These are phyloP conservation scores for Acrocephalus scirpaceus DNA, from an alignment of 2,797 vertebrate genomes.

Conservation along the genomic window DNA sequence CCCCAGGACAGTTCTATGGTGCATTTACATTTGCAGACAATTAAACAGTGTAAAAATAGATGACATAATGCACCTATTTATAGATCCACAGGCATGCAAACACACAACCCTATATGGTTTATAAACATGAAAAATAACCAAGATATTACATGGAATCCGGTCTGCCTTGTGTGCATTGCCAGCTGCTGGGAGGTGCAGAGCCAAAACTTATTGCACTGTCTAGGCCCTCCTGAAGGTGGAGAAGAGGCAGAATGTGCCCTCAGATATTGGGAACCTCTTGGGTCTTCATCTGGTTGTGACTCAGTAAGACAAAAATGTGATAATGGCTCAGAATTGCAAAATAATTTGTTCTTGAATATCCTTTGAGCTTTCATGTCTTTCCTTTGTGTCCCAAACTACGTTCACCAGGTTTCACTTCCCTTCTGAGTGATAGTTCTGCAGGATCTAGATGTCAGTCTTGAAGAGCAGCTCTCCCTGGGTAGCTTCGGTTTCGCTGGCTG, in stretches of 20 bases:
- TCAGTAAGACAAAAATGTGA: not conserved
- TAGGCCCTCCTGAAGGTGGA: not conserved
- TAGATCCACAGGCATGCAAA: not conserved
- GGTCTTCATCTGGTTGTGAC: not conserved
- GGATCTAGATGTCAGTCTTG: not conserved
- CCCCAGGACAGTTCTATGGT: not conserved
- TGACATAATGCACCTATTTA: not conserved
- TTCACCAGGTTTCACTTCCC: slow-evolving; percentile 27
- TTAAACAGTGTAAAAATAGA: not conserved
- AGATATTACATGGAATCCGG: not conserved
- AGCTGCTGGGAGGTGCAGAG: not conserved
- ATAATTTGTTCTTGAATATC: not conserved
- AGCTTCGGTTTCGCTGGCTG: not conserved
- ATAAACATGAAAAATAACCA: not conserved
- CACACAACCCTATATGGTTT: not conserved
- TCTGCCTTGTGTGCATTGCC: not conserved
- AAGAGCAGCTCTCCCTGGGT: not conserved
- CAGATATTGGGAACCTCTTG: not conserved
- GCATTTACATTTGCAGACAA: not conserved
- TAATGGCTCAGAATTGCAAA: not conserved
- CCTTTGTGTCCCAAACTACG: slow-evolving; percentile 8
- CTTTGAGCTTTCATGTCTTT: slow-evolving; percentile 5
- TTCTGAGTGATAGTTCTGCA: slow-evolving; percentile 9
- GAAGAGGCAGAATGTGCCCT: not conserved
- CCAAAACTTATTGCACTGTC: not conserved